phyloP scores from a whole-genome alignment of 2,113 vertebrate species.

The Corythornis cristatus region DNA sequence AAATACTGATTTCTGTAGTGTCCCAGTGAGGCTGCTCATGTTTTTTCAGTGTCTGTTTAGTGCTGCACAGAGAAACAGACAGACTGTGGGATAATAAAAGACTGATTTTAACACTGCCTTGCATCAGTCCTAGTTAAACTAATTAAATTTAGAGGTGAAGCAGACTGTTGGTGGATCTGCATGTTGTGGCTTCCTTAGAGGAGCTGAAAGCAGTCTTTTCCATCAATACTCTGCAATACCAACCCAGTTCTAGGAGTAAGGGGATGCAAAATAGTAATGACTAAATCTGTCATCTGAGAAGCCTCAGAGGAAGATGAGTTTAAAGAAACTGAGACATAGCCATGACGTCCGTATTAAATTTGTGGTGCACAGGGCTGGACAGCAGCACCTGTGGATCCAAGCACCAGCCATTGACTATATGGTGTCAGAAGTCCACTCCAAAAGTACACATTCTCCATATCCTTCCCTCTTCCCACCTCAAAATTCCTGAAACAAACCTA shows the following conservation, averaged over 20 bases:
- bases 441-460: rapidly evolving
- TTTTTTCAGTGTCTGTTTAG: not conserved
- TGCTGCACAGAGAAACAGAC: not conserved
- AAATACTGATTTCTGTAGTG: not conserved
- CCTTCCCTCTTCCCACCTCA: not conserved
- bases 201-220: not conserved
- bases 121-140: not conserved
- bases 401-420: not conserved
- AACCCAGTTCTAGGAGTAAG: not conserved
- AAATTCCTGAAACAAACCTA: not conserved
- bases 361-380: rapidly evolving
- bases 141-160: not conserved
- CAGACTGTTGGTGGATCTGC: not conserved
- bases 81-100: not conserved
- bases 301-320: not conserved
- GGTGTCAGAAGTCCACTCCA: rapidly evolving
- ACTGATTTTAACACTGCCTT: not conserved
- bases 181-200: not conserved
- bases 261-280: not conserved
- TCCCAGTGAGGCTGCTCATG: not conserved
- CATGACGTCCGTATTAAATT: not conserved
- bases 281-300: not conserved
- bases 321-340: not conserved
- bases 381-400: rapidly evolving
- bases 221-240: not conserved